These are phyloP conservation scores for Drosophila parvula DNA, from an alignment of 1,140 invertebrate species.

Conservation along the genomic window DNA sequence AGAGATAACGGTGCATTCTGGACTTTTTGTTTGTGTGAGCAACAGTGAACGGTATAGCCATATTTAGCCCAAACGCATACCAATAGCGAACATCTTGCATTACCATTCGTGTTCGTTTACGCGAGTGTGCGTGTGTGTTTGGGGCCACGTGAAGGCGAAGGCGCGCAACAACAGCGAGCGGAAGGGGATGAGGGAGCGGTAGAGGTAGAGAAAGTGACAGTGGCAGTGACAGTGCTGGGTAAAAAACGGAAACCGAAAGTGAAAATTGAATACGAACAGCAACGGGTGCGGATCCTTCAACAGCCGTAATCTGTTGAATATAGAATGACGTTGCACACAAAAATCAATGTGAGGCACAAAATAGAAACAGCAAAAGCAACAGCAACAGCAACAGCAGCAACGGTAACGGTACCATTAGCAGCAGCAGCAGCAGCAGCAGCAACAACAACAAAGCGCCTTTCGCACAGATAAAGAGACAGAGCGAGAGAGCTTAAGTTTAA, in stretches of 20 bases:
- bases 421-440: slow-evolving; percentile 16
- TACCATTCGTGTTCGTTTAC: slow-evolving; percentile 26
- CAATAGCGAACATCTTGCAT: slow-evolving; percentile 18
- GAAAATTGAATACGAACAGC: slow-evolving; percentile 46
- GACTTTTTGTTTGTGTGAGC: slow-evolving; percentile 47
- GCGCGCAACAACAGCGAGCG: slow-evolving; percentile 65
- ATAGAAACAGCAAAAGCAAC: slow-evolving; percentile 59
- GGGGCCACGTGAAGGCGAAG: slow-evolving; percentile 75
- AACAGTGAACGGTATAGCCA: slow-evolving; percentile 16
- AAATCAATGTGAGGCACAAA: slow-evolving; percentile 77
- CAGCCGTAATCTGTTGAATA: slow-evolving; percentile 74
- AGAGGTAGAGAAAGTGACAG: slow-evolving; percentile 39
- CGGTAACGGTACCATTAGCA: slow-evolving; percentile 27
- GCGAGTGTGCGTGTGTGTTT: slow-evolving; percentile 31
- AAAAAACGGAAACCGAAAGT: slow-evolving; percentile 55
- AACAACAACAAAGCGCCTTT: slow-evolving; percentile 27
- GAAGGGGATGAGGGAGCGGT: slow-evolving; percentile 15
- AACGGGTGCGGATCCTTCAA: slow-evolving; percentile 39
- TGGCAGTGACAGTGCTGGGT: slow-evolving; percentile 57
- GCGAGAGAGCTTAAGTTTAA: background rate
- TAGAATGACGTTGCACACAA: slow-evolving; percentile 81
- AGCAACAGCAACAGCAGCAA: slow-evolving; percentile 36
- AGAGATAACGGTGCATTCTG: slow-evolving; percentile 14
- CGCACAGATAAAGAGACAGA: slow-evolving; percentile 14
- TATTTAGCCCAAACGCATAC: slow-evolving; percentile 23